phyloP scores from a whole-genome alignment of 2,113 vertebrate species.

The Halcyon malimbica region DNA sequence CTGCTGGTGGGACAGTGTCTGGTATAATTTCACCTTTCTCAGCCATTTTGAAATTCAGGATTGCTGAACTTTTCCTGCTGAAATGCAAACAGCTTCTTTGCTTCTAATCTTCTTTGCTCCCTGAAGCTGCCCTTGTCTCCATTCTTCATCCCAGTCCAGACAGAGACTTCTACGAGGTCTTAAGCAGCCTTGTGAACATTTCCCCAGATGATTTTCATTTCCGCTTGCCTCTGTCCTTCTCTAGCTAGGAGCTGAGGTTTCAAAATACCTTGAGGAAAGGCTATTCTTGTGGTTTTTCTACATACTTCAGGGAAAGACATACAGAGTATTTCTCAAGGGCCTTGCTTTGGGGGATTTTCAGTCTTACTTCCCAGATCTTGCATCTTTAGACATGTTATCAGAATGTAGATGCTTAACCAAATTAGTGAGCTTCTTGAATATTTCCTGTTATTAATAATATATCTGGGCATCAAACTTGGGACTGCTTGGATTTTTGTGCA shows the following conservation, averaged over 20 bases:
- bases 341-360: not conserved
- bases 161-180: not conserved
- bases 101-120: not conserved
- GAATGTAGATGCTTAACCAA: not conserved
- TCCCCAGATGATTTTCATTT: constrained; percentile 24
- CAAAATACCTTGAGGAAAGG: not conserved
- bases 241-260: not conserved
- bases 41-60: not conserved
- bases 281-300: not conserved
- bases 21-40: not conserved
- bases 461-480: not conserved
- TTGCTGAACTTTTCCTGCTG: not conserved
- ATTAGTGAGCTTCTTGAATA: not conserved
- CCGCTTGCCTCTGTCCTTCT: not conserved
- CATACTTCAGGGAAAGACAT: not conserved
- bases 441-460: not conserved
- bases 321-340: not conserved
- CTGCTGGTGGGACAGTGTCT: not conserved
- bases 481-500: not conserved
- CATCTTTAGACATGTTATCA: not conserved
- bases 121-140: not conserved
- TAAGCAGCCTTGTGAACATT: not conserved
- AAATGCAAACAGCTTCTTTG: not conserved
- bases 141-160: not conserved
- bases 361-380: not conserved